Base-by-base conservation (phyloP, 2,797 vertebrate species). In the Telmatherina bonti region DNA sequence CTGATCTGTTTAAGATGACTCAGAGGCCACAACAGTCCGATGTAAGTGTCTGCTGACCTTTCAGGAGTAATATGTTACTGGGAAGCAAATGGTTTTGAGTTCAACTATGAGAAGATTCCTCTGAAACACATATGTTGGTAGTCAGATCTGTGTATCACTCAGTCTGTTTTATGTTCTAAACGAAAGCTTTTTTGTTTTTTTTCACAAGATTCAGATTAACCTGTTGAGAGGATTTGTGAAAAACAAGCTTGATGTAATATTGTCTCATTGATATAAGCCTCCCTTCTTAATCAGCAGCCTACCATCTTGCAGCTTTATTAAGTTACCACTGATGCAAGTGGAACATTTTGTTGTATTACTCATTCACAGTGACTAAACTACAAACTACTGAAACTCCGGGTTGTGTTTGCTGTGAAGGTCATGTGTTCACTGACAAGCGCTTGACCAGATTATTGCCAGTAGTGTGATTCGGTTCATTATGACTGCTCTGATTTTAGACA, bases 31-130 rank as follows among this genome's bases (percentile, higher is more conserved):
- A 38, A 0, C 54, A 31, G 68, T 47, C 64, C 45, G 57, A 72
- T 38, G 15, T 5, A 82, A 79, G 65, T 31, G 35, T 74, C 54
- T 51, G 56, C 74, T 75, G 86, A 85, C 81, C 65, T 82, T 83
- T 82, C 53, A 13, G 43, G 41, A 36, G 15, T 13, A 45, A 27
- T 15, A 15, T 7, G 56, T 71, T 33, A 10, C 41, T 7, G 7
- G 43, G 20, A 52, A 57, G 45, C 35, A 24, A 29, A 55, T 1
- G 9, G 20, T 58, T 67, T 57, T 36, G 7, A 43, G 61, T 27
- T 7, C 11, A 8, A 49, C n/a, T 30, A 62, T 64, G 10, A 33
- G 24, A 36, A 13, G 41, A 27, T 15, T 26, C 5, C 18, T 29
- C 18, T 53, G n/a, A 58, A 66, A 31, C 51, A 29, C 2, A 13